These are phyloP conservation scores for Galagoides demidoff DNA, from an alignment of 2,797 vertebrate genomes.

Conservation along the genomic window DNA sequence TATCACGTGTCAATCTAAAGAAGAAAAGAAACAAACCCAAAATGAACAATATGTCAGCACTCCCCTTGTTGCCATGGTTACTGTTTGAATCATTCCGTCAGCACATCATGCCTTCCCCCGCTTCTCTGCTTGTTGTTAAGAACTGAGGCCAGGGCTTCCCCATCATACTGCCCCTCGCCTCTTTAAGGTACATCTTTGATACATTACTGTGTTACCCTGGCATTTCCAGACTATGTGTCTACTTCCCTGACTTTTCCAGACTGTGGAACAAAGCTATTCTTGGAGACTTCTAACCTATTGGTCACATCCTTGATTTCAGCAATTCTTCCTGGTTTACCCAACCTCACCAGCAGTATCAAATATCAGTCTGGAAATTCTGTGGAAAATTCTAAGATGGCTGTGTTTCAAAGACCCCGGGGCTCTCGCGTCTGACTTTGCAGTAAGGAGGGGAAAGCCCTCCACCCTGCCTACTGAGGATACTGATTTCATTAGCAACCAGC, in stretches of 20 bases:
- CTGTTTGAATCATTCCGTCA: not conserved
- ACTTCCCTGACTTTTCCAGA: not conserved
- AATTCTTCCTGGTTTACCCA: not conserved
- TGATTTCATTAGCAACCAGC: not conserved
- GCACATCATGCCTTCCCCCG: not conserved
- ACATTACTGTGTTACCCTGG: not conserved
- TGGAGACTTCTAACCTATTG: not conserved
- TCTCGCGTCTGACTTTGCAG: not conserved
- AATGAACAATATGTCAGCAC: not conserved
- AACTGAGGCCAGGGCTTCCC: not conserved
- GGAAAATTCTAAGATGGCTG: not conserved
- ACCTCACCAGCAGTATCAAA: not conserved
- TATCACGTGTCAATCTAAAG: not conserved
- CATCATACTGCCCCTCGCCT: not conserved
- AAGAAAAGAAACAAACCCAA: not conserved
- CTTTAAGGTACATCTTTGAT: not conserved
- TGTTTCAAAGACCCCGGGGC: not conserved
- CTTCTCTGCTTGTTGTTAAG: not conserved
- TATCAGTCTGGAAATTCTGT: not conserved
- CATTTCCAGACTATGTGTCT: not conserved
- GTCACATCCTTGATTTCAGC: not conserved
- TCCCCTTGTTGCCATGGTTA: not conserved
- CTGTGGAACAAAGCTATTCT: not conserved
- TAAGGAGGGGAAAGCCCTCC: not conserved
- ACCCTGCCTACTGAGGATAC: not conserved